Evolutionary conservation across 2,888 invertebrate species (phyloP), one percentile per base, ranked within the genome.

Genomic region (Caenorhabditis afra): DNA sequence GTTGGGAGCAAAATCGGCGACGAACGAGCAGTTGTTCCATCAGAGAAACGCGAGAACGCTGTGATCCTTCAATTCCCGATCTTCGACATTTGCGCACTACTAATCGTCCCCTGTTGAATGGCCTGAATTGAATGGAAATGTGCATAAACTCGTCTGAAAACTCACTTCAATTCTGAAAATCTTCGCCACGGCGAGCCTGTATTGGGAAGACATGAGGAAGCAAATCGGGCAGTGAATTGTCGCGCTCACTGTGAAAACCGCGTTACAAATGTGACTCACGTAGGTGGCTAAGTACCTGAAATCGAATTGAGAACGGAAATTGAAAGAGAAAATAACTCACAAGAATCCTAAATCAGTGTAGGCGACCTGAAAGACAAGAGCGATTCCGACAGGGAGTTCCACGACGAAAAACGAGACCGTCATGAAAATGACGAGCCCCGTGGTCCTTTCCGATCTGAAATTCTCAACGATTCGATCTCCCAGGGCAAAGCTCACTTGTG

Each of bases 401-500:
- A 61, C 55, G n/a, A 70, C 47, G n/a, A 70, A 29, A 45, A 45
- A 70, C 10, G 59, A 53, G 37, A 53, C 44, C 11, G 70, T 41
- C n/a, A 70, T 45, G 55, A 62, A 62, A 14, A 70, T 70, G 0
- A 70, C 61, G 8, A 70, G n/a, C n/a, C 47, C 18, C 12, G 70
- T 70, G 11, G 52, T 55, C 10, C 47, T 55, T 0, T 23, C 23
- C 18, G 39, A 16, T 41, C 58, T 67, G 57, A 35, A 57, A 39
- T 14, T 2, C 11, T 3, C 2, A 11, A 35, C n/a, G 50, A 20
- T 22, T 29, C 29, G 4, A 29, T 29, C 44, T 18, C 11, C 23
- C 5, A 20, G 23, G 14, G 14, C 44, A 10, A 12, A 66, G 7
- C 29, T 29, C 29, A 29, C 66, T 53, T 57, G 0, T 18, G 3